phyloP scores from a whole-genome alignment of 1,140 invertebrate species.

The Octopus bimaculoides region DNA sequence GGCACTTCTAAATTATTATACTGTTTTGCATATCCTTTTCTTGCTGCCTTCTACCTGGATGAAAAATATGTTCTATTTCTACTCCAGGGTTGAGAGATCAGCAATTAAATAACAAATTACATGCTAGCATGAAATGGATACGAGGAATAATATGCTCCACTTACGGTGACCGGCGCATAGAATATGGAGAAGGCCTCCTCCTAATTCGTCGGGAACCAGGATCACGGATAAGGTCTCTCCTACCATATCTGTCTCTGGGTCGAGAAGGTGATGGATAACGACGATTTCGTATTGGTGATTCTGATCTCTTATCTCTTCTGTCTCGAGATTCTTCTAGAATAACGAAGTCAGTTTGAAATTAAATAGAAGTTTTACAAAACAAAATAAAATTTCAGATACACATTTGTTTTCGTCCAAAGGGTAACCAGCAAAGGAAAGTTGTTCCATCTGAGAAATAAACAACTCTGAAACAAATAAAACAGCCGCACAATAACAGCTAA shows the following conservation, averaged over 20 bases:
- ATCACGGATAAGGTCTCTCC: slow-evolving; percentile 9
- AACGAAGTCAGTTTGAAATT: background rate
- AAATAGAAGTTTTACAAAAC: background rate
- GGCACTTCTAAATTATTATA: no score
- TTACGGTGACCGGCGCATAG: slow-evolving; percentile 9
- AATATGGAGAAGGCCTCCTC: background rate
- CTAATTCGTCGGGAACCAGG: background rate
- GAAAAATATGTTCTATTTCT: no score
- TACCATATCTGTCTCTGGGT: slow-evolving; percentile 2
- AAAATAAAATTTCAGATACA: background rate
- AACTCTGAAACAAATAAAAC: no score
- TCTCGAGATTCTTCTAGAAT: background rate
- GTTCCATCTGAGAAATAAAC: no score
- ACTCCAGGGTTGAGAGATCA: no score
- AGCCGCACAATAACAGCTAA: no score
- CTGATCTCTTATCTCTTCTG: slow-evolving; percentile 1
- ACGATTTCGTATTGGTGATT: background rate
- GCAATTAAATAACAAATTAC: no score
- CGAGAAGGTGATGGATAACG: slow-evolving; percentile 6
- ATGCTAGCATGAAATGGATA: no score
- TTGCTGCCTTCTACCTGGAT: no score
- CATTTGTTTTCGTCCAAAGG: background rate
- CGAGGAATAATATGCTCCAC: background rate
- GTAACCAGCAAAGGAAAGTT: no score
- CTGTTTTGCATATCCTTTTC: no score